Evolutionary conservation across 37 sponge, comb jelly and placozoan species (phyloP), one percentile per base, ranked within the genome.

Genomic region (Ephydatia muelleri): DNA sequence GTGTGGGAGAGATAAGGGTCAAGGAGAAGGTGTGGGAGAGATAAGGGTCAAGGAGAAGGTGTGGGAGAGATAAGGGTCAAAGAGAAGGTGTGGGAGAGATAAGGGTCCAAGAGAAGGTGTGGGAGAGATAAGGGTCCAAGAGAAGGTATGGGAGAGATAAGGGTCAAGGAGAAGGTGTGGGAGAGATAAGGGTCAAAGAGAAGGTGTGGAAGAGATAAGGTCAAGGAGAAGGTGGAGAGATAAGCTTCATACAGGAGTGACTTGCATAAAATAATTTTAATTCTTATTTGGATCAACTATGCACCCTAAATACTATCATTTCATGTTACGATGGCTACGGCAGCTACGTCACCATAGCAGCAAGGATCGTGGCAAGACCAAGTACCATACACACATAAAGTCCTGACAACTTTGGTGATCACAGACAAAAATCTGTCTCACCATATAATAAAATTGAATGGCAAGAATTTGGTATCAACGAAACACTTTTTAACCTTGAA

Each of bases 151-250:
- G 13, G 29, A 30, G 5, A 37, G 76, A 75, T 36, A 11, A 13
- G 9, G 30, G 77, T 16, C 11, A 28, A 6, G 30, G 26, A 69
- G n/a, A n/a, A n/a, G n/a, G 93, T 97, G 16, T 57, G 57, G 57
- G 16, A 8, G 47, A 8, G 8, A 8, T 14, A 57, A 57, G 9
- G 73, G n/a, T n/a, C 38, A 79, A 88, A 39, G 99, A 98, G 73
- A 93, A 87, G 49, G 93, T 97, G 16, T 57, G 57, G 57, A 57
- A 8, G 47, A 8, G 8, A 8, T 14, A 57, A 57, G 9, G 73
- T 64, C 28, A 70, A 13, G 49, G 5, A 27, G 21, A 82, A 75
- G 77, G 30, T 82, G 13, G 29, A 30, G 5, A 37, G 76, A 75
- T 36, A 11, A 13, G 9, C 19, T 82, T 16, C 11, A 28, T 8